phyloP scores from a whole-genome alignment of 30 jellyfish, hydroid and myxozoan genomes.

The Hydractinia echinata region DNA sequence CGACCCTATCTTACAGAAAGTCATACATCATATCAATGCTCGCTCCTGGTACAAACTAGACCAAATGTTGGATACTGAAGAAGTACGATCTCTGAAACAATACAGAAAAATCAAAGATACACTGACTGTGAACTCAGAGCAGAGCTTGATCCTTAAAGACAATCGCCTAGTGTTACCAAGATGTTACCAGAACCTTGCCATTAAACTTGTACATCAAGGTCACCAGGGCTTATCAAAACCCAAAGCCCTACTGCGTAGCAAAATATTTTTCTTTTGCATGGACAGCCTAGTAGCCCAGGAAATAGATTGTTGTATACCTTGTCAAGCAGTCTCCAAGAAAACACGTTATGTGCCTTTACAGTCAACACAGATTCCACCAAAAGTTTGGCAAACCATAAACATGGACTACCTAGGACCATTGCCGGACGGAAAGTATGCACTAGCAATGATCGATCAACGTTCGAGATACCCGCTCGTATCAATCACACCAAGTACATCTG shows the following conservation, averaged over 20 bases:
- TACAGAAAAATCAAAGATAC: no score
- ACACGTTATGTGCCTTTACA: not conserved
- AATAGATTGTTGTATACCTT: conserved; percentile 25
- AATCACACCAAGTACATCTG: no score
- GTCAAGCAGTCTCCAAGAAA: conserved; percentile 49
- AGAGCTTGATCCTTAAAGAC: no score
- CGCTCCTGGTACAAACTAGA: no score
- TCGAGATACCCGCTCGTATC: no score
- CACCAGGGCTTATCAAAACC: conserved; percentile 52
- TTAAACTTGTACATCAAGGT: conserved; percentile 38
- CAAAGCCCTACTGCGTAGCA: conserved; percentile 28
- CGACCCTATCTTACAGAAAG: not conserved
- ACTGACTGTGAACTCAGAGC: no score
- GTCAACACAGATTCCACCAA: conserved; percentile 30
- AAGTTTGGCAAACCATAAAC: conserved; percentile 46
- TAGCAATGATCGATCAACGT: no score
- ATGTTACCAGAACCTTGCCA: not conserved
- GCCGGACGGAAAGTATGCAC: conserved; percentile 29
- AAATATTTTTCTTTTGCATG: conserved; percentile 39
- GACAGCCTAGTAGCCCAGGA: conserved; percentile 17
- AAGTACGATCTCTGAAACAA: no score
- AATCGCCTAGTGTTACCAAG: not conserved
- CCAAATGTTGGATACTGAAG: no score
- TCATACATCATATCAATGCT: not conserved
- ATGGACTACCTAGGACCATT: conserved; percentile 59